These are phyloP conservation scores for Drosophila atripex DNA, from an alignment of 2,888 invertebrate species.

Conservation along the genomic window DNA sequence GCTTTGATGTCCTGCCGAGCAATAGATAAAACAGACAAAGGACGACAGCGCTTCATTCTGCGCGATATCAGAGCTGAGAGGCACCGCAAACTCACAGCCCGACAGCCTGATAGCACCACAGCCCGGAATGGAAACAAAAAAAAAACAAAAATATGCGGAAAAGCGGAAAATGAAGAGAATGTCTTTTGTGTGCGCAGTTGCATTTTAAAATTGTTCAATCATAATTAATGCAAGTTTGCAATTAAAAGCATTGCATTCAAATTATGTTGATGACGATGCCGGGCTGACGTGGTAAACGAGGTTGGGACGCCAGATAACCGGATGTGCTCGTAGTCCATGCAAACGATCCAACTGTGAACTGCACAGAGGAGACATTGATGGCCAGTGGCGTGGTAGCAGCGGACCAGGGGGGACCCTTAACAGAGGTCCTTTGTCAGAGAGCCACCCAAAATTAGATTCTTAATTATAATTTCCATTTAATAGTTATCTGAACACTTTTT, in stretches of 20 bases:
- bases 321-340: constrained; percentile 24
- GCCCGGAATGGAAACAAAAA: constrained; percentile 6
- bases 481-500: no score
- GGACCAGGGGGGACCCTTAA: neutral
- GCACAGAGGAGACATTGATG: neutral
- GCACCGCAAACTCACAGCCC: constrained; percentile 28
- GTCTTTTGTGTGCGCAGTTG: constrained; percentile 46
- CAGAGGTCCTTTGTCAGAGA: neutral
- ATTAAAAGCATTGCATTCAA: constrained; percentile 76
- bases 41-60: constrained; percentile 22
- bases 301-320: constrained; percentile 26
- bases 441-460: no score
- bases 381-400: constrained; percentile 24
- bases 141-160: constrained; percentile 12
- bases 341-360: constrained; percentile 39
- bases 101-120: neutral
- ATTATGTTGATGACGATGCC: constrained; percentile 62
- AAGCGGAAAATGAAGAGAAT: constrained; percentile 23
- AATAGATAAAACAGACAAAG: constrained; percentile 63
- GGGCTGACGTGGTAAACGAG: constrained; percentile 33
- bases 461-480: no score
- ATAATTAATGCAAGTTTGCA: constrained; percentile 78
- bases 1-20: constrained; percentile 66
- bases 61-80: constrained; percentile 1
- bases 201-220: constrained; percentile 67